Percentiles rank a stretch among this genome's conserved stretches.
Evolutionary conservation across 2,797 vertebrate genomes (phyloP).

Genomic region (Pterois miles): DNA sequence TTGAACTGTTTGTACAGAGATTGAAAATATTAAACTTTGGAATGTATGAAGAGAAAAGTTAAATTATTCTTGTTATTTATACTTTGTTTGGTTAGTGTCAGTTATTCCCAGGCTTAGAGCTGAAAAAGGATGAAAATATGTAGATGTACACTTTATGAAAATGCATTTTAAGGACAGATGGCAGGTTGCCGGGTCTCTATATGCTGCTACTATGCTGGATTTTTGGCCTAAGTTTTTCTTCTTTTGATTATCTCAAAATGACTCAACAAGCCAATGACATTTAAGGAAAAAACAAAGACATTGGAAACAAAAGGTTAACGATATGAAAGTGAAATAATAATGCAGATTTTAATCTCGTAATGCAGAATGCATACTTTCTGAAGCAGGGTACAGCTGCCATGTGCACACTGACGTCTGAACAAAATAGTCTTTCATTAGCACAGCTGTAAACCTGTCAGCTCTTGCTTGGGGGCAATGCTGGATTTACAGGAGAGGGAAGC

Average conservation of each 20-base stretch:
- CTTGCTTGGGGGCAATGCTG: neutral
- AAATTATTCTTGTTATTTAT: neutral
- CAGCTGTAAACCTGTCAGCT: slow-evolving; percentile 49
- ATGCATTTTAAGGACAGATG: neutral
- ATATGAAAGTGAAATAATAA: neutral
- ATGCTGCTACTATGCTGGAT: neutral
- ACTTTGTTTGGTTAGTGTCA: neutral
- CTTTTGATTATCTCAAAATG: neutral
- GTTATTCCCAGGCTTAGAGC: neutral
- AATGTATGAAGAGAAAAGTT: neutral
- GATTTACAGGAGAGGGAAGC: slow-evolving; percentile 27
- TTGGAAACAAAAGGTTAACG: fast-evolving
- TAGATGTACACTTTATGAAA: neutral
- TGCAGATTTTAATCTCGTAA: neutral
- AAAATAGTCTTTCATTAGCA: slow-evolving; percentile 30
- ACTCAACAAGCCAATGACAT: neutral
- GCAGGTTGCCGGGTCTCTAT: neutral
- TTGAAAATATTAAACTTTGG: neutral
- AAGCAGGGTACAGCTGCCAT: neutral
- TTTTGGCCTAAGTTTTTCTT: neutral
- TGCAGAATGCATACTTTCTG: neutral
- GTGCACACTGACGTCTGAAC: neutral
- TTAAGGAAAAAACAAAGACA: too few relatives aligned
- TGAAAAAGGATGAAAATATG: neutral
- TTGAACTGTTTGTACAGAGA: neutral